Conservation (phyloP, 2,888 invertebrate genomes). For the Galerucella nymphaeae region DNA sequence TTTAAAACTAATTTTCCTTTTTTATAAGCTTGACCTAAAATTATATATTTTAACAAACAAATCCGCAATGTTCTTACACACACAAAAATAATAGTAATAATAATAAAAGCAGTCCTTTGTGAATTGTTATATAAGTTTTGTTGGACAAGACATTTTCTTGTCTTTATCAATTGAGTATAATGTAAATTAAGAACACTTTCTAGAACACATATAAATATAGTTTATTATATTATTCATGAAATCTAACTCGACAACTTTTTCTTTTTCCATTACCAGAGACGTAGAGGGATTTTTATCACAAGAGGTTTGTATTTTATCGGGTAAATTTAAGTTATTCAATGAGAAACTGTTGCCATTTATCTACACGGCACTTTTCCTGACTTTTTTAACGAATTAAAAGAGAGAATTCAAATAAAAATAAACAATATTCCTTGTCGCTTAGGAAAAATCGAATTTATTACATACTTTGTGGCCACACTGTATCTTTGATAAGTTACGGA, state of each 20-base stretch:
- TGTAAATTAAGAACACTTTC: conserved; percentile 30
- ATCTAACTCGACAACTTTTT: conserved; percentile 17
- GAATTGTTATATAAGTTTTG: not conserved
- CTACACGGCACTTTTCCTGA: too few relatives aligned
- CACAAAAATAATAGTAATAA: not conserved
- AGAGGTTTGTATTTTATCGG: too few relatives aligned
- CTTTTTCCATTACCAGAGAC: conserved; percentile 12
- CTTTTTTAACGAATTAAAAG: too few relatives aligned
- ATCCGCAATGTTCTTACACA: not conserved
- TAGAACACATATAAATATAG: conserved; percentile 26
- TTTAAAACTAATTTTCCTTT: too few relatives aligned
- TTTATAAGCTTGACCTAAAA: not conserved
- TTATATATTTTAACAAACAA: not conserved
- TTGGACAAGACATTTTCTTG: conserved; percentile 23
- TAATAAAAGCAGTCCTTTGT: not conserved
- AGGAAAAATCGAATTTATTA: too few relatives aligned
- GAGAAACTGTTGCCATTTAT: too few relatives aligned
- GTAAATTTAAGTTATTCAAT: too few relatives aligned
- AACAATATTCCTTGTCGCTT: too few relatives aligned
- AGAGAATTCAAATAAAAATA: too few relatives aligned
- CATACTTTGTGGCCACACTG: too few relatives aligned
- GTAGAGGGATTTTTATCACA: not conserved
- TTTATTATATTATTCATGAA: conserved; percentile 25
- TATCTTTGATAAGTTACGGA: too few relatives aligned
- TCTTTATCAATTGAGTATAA: conserved; percentile 23